Evolutionary conservation across 2,113 vertebrate genomes (phyloP), one percentile per base, ranked within the genome.

Genomic region (Isichthys henryi): DNA sequence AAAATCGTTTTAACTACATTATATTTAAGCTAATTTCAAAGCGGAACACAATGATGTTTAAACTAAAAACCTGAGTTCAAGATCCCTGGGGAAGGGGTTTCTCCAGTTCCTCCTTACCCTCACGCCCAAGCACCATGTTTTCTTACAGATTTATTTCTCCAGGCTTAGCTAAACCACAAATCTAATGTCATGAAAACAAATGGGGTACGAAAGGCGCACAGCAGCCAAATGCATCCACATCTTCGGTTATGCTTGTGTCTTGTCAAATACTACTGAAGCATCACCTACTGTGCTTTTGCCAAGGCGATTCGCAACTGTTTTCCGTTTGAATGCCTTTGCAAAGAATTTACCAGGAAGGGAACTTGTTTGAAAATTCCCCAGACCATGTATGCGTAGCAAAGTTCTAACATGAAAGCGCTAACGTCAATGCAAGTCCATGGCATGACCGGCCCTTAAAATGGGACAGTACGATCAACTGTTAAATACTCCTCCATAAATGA

Each of bases 81-180:
- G 19, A 48, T 49, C 21, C 31, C 83, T 85, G 10, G 7, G 52
- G 52, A 4, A 4, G 15, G 52, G 52, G 52, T 13, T 84, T 23
- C 82, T 49, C 39, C 35, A 84, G 82, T n/a, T 50, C 50, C 46
- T 85, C 45, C 9, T 86, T 31, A 27, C 48, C 48, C 23, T 49
- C 83, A 49, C 17, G 13, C 48, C 21, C 46, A n/a, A 49, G 39
- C 5, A 49, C 23, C n/a, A 53, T 35, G 27, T 31, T 53, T 52
- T n/a, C 85, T 49, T 52, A 35, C 49, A 86, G 49, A 86, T 46
- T n/a, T 50, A 86, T 86, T 86, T 86, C 15, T 86, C 48, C n/a
- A 9, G 46, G 46, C 49, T 86, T 86, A 52, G 21, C 49, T 53
- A 84, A 86, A 86, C 10, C 85, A 52, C 85, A 31, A 52, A 48